Evolutionary conservation across 2,888 invertebrate genomes (phyloP), one percentile per base, ranked within the genome.

Genomic region (Hermaeophaga mercurialis): DNA sequence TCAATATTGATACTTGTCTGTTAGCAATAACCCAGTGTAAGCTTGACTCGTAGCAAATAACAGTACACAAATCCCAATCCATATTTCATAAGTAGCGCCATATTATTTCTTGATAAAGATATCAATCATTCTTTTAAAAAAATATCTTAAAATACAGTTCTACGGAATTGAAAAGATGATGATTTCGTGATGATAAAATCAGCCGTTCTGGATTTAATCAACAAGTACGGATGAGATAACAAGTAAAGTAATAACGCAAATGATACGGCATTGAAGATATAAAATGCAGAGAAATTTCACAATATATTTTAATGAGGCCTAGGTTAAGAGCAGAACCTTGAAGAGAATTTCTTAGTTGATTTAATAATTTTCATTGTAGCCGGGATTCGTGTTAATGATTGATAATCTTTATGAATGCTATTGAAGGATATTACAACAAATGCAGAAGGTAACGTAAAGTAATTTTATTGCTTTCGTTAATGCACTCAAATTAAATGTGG

Each of bases 311-410:
- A 49, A 49, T 49, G 28, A 18, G 38, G 38, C 22, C 48, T 49
- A 49, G 38, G 48, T 49, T 49, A 49, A 49, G 48, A 39, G 11
- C 18, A 28, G 17, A 12, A 49, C 38, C 48, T 49, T 49, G 39
- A 18, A 39, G 18, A 9, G 11, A 11, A 31, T 31, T 31, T 31
- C 31, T 31, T 12, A 31, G 12, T 31, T 31, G 11, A 31, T 12
- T 31, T 11, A 31, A 31, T 31, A 31, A 31, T 31, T 31, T 31
- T 31, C 31, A 31, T 11, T 31, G 31, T 6, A 9, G 9, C 11
- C 3, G n/a, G 5, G 6, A 31, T 31, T 8, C 12, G 12, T 12
- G 12, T 31, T 31, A 28, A 28, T 9, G 26, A 31, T 11, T 31
- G 12, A 31, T 12, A 9, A 31, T 31, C 31, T 31, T 31, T 11